Conservation (phyloP, 2,113 vertebrate genomes). For the Sebastes schlegelii region DNA sequence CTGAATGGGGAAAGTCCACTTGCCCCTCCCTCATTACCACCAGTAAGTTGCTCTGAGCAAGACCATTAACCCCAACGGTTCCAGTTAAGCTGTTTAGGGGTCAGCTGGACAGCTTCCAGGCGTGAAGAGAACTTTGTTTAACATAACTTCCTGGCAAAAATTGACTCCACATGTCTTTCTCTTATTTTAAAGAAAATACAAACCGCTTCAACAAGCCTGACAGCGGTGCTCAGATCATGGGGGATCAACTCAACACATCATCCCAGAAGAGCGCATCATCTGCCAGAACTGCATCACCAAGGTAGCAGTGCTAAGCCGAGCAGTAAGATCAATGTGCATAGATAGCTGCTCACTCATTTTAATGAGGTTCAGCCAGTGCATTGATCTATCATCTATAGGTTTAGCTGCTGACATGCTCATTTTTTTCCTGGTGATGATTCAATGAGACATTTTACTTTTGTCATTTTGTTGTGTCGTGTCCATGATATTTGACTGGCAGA, state of each 20-base stretch:
- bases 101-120: neutral
- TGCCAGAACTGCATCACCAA: conserved; percentile 63
- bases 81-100: neutral
- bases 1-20: neutral
- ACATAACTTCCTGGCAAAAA: too few relatives aligned
- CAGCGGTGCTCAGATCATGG: conserved; percentile 69
- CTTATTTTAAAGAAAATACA: neutral
- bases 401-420: neutral
- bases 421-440: neutral
- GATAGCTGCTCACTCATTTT: conserved; percentile 48
- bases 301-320: conserved; percentile 52
- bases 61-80: neutral
- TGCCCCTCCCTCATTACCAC: neutral
- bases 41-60: neutral
- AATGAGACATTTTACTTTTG: neutral
- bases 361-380: conserved; percentile 38
- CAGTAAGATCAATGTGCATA: conserved; percentile 33
- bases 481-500: neutral
- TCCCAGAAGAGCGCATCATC: conserved; percentile 66
- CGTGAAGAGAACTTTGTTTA: neutral
- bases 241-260: conserved; percentile 16
- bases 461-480: neutral
- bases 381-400: conserved; percentile 6
- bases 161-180: neutral
- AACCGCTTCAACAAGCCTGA: conserved; percentile 60